Base-by-base conservation (phyloP, 1,140 invertebrate genomes). In the Aphelenchoides besseyi region DNA sequence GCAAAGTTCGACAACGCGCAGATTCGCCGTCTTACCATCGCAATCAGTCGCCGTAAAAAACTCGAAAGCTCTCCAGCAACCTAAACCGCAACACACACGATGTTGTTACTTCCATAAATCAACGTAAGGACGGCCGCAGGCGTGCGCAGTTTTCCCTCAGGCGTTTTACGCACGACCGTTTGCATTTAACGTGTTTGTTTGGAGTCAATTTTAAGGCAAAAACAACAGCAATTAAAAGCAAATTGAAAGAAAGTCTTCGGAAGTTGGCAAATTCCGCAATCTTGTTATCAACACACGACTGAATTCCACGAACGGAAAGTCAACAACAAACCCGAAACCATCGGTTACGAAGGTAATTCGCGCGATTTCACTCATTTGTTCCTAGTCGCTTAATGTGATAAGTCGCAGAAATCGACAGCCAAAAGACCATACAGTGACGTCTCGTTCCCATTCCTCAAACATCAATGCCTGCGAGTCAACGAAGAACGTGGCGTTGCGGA, bases 41-140 rank as follows among this genome's bases (percentile, higher is more conserved):
- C 41, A 48, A 48, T 48, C 41, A 48, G 41, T 16, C 41, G 41
- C 41, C 41, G 41, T 48, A 48, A 48, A 48, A 48, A 48, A 48
- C 41, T 48, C 41, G 41, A 48, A 12, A 23, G 23, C 12, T 12
- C 12, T 12, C 41, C 41, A 23, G 12, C 12, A 12, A 23, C 41
- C 41, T 23, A 23, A 48, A 48, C 41, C 41, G 41, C 41, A 48
- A 48, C 41, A 12, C 12, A 48, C 41, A 12, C 41, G 41, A 16
- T 23, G 41, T 48, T 23, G 12, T 23, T 48, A 16, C 41, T 48
- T 48, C 41, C 41, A 48, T 48, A 48, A 48, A 48, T 48, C 41
- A 48, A 48, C n/a, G n/a, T n/a, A n/a, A n/a, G n/a, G 41, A 12
- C 41, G 41, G 41, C 41, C 12, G 41, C 41, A 23, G 41, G 23